Base-by-base conservation (phyloP, 1,140 invertebrate species). In the Drosophila punjabiensis region DNA sequence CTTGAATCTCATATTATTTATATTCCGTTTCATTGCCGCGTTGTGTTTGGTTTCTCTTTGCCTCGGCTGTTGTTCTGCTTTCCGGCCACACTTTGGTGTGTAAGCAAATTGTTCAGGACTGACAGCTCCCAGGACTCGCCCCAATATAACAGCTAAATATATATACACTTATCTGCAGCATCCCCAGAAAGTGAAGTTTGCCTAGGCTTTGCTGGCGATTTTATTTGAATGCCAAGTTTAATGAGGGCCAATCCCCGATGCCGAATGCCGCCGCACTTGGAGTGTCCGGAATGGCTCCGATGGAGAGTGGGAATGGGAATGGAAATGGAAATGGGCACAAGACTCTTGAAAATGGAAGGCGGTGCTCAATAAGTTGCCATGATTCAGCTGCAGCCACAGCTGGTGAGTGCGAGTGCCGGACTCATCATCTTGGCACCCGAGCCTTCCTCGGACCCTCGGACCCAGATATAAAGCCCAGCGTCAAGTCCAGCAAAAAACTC, bases 31-130 rank as follows among this genome's bases (percentile, higher is more conserved):
- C 39, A 14, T 39, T 14, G 43, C 32, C 43, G 30, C 65, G 47
- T 64, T 78, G 37, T 53, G 37, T 55, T 79, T 62, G 65, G 50
- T 64, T n/a, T n/a, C n/a, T 77, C 28, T 43, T 52, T 69, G 71
- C 24, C 48, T 41, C 37, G 59, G 64, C n/a, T 81, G 64, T 85
- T 85, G 69, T 79, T 67, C 63, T 11, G 37, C 37, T 35, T 50
- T 32, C 50, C 75, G 69, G 78, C 61, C 74, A 85, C 65, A 85
- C 69, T 85, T 81, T 50, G 83, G 70, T 85, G 74, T 85, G 68
- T 85, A 85, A 85, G 82, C 82, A 85, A 85, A 85, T 85, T 85
- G 68, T 78, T 85, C 75, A 78, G 69, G 78, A 85, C 78, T 85
- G 82, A 85, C 82, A 81, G 81, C 68, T 70, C 24, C 1, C 24